Percentiles rank a stretch among this genome's conserved stretches.
phyloP scores from a whole-genome alignment of 2,797 vertebrate species.

The Cyprinodon diabolis region DNA sequence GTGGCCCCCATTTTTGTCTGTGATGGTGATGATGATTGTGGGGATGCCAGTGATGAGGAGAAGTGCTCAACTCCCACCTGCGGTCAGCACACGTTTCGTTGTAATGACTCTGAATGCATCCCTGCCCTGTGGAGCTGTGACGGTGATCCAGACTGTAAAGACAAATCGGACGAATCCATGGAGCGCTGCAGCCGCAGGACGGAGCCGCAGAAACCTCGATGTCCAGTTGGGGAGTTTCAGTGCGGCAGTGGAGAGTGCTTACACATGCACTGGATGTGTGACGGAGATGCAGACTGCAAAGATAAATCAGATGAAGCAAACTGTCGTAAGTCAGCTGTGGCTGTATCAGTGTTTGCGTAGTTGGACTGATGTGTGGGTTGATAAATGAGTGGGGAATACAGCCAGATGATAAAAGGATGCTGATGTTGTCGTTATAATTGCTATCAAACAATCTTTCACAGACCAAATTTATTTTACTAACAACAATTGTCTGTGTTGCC shows the following conservation, averaged over 20 bases:
- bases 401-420: background rate
- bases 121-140: conserved; percentile 94
- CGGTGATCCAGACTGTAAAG: conserved; percentile 92
- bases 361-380: conserved; percentile 65
- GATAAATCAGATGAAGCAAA: conserved; percentile 95
- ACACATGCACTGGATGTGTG: conserved; percentile 96
- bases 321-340: conserved; percentile 85
- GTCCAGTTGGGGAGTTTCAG: conserved; percentile 85
- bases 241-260: conserved; percentile 92
- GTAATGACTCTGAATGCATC: conserved; percentile 92
- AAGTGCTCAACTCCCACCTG: conserved; percentile 89
- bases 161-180: conserved; percentile 89
- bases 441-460: conserved; percentile 19
- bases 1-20: conserved; percentile 90
- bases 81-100: conserved; percentile 91
- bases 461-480: conserved; percentile 10
- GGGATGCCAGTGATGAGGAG: conserved; percentile 88
- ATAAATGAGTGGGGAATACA: conserved; percentile 38
- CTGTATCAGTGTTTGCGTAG: background rate
- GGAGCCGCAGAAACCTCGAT: conserved; percentile 82
- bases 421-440: conserved; percentile 21
- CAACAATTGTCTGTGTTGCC: conserved; percentile 7
- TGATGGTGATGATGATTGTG: conserved; percentile 89
- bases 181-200: conserved; percentile 86
- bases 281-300: conserved; percentile 96